Evolutionary conservation across 92 coral and sea anemone species (phyloP).

Genomic region (Anthopleura xanthogrammica): DNA sequence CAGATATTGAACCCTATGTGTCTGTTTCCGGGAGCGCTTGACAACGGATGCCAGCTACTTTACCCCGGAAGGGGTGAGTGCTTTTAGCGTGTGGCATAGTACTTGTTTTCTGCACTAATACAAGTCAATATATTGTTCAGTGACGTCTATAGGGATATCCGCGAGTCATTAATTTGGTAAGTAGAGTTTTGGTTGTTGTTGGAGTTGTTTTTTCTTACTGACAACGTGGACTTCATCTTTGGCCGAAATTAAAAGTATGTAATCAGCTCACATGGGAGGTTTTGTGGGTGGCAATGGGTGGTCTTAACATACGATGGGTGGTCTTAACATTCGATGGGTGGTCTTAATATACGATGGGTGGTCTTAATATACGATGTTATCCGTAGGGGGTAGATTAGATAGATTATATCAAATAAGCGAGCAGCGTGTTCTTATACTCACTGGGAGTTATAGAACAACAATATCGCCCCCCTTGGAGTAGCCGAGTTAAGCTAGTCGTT

Average conservation of each 20-base stretch:
- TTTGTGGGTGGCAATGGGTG: neutral
- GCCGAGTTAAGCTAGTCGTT: neutral
- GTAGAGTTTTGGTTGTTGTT: too few relatives aligned
- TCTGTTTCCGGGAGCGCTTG: neutral
- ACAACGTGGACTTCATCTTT: neutral
- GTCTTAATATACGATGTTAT: too few relatives aligned
- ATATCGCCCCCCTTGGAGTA: neutral
- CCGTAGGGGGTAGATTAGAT: neutral
- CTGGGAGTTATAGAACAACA: too few relatives aligned
- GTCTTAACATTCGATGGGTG: neutral
- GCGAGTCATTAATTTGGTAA: too few relatives aligned
- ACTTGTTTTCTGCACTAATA: too few relatives aligned
- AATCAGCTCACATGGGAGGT: neutral
- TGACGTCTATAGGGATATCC: neutral
- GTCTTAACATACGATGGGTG: neutral
- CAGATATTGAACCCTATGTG: neutral
- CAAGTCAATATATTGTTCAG: neutral
- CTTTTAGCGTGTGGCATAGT: neutral
- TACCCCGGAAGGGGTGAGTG: neutral
- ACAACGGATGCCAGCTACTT: neutral
- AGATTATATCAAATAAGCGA: neutral
- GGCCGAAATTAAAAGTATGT: neutral
- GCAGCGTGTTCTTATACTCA: neutral
- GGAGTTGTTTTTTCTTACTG: too few relatives aligned
- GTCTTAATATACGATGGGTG: neutral